These are phyloP conservation scores for Leucophora obtusa DNA, from an alignment of 2,888 invertebrate species.

Conservation along the genomic window DNA sequence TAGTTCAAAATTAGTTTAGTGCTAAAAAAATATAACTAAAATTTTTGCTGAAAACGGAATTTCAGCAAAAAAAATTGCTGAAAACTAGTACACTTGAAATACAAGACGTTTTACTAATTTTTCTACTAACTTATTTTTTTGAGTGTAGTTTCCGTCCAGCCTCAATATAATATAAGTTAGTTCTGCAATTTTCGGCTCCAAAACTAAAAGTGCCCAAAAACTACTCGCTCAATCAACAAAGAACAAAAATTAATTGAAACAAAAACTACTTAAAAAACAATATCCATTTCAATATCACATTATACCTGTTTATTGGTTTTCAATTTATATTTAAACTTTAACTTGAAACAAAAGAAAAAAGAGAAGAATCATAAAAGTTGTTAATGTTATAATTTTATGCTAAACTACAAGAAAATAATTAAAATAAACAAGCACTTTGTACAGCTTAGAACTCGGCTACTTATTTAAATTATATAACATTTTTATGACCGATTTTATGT, in stretches of 20 bases:
- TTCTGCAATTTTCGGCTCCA: too few relatives aligned
- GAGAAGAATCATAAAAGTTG: background rate
- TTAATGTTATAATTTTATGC: slow-evolving; percentile 4
- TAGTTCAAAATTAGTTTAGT: too few relatives aligned
- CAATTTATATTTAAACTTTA: background rate
- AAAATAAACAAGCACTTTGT: slow-evolving; percentile 26
- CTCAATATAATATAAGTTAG: too few relatives aligned
- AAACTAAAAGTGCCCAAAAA: too few relatives aligned
- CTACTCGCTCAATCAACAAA: too few relatives aligned
- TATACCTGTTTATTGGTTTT: background rate
- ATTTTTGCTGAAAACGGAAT: too few relatives aligned
- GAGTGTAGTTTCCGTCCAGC: too few relatives aligned
- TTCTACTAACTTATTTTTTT: too few relatives aligned
- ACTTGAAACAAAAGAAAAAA: background rate
- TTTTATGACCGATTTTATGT: background rate
- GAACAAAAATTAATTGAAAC: background rate
- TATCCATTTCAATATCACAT: background rate
- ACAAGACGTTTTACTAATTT: too few relatives aligned
- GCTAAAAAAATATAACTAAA: too few relatives aligned
- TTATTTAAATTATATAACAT: background rate
- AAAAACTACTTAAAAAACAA: background rate
- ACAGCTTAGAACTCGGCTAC: background rate
- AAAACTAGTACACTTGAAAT: too few relatives aligned
- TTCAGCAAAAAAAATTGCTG: too few relatives aligned
- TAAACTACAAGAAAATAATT: slow-evolving; percentile 36